Base-by-base conservation (phyloP, 2,797 vertebrate genomes). In the Sebastes oblongus region DNA sequence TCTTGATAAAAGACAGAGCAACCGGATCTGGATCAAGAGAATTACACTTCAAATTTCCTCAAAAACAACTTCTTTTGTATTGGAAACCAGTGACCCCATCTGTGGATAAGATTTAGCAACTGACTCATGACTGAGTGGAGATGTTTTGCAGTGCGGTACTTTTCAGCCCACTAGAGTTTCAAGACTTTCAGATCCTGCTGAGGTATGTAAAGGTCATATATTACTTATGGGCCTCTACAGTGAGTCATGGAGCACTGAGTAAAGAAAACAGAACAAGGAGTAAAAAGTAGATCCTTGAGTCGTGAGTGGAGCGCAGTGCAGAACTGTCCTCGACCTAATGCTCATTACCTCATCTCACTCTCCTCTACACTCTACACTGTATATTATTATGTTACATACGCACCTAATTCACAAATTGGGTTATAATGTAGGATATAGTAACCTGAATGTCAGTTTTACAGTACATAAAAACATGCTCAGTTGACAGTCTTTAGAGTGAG, bases 141-240 rank as follows among this genome's bases (percentile, higher is more conserved):
- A 50, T 66, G 32, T 79, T 72, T 59, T 22, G 11, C 59, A 14
- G 66, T 34, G 30, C 7, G 46, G 42, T 27, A 34, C 77, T 73
- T 66, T 73, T 16, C 72, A 65, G 80, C 85, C 81, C 80, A 86
- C 84, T 75, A 7, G 27, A 72, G 65, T 75, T 82, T 74, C 27
- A 78, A 80, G 80, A 85, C 75, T 46, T 36, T 22, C 18, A 72
- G 52, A 81, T 88, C 70, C 81, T 55, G 69, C 75, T 72, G 70
- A 69, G 61, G 61, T 81, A 66, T 22, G 65, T 76, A 78, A 88
- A 89, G 87, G 91, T 89, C 84, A 83, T 16, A 30, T 36, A 65
- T 89, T 84, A 80, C 84, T 84, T 88, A 85, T 54, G 27, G 66
- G 62, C 66, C 77, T 79, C 72, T 52, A 67, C 72, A 30, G 84